Percentiles rank a stretch among this genome's conserved stretches.
Conservation (phyloP, 2,888 invertebrate genomes). For the Julus scandinavius region DNA sequence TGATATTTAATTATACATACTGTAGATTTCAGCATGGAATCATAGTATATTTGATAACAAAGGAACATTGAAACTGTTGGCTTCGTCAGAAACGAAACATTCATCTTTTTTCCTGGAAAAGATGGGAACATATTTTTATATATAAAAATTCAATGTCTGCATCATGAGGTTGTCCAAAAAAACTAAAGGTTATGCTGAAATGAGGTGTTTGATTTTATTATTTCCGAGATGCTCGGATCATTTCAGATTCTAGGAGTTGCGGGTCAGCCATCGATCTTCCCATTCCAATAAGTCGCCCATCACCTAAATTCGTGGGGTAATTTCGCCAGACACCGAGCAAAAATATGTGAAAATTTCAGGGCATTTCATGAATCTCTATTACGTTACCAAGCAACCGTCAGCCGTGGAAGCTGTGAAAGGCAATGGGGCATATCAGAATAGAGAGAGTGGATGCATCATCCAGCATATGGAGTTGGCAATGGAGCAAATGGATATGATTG, state of each 20-base stretch:
- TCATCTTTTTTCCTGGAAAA: too few relatives aligned
- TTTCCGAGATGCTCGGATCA: background rate
- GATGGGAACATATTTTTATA: too few relatives aligned
- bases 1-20: too few relatives aligned
- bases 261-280: slow-evolving; percentile 1
- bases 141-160: too few relatives aligned
- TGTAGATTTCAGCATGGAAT: too few relatives aligned
- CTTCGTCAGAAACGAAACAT: too few relatives aligned
- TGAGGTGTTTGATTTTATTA: background rate
- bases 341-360: background rate
- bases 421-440: background rate
- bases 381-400: background rate
- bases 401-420: background rate
- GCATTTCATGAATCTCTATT: background rate
- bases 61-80: too few relatives aligned
- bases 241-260: background rate
- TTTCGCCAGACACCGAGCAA: background rate
- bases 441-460: background rate
- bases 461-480: background rate
- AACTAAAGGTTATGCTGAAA: background rate
- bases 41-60: too few relatives aligned
- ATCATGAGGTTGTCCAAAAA: too few relatives aligned
- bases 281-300: background rate
- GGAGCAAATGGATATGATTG: background rate
- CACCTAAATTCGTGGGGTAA: background rate